phyloP scores from a whole-genome alignment of 2,113 vertebrate species.

The Labrus mixtus region DNA sequence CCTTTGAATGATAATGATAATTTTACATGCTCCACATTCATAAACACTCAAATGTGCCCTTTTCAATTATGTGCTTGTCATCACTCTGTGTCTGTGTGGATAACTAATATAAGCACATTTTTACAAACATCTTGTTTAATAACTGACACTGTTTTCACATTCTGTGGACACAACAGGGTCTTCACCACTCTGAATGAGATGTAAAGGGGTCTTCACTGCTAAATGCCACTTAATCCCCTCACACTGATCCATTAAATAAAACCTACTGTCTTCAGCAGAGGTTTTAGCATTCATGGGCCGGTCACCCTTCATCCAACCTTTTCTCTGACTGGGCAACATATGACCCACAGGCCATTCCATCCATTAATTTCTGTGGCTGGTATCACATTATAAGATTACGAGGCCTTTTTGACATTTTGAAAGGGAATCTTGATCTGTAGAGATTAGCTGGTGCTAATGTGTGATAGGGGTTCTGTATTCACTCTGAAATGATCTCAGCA shows the following conservation, averaged over 20 bases:
- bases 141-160: no score
- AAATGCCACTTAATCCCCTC: no score
- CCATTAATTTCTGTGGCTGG: slow-evolving; percentile 22
- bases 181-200: no score
- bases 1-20: not conserved
- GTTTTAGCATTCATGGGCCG: not conserved
- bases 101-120: no score
- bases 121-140: no score
- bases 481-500: not conserved
- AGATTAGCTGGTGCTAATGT: slow-evolving; percentile 46
- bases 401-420: slow-evolving; percentile 50
- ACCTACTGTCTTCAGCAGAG: not conserved
- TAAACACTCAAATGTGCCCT: not conserved
- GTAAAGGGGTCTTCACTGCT: no score
- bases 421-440: slow-evolving; percentile 52
- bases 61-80: no score
- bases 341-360: slow-evolving; percentile 47
- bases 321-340: slow-evolving; percentile 23
- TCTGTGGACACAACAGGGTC: no score
- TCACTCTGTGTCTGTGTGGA: no score
- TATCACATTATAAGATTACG: slow-evolving; percentile 46
- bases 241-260: not conserved
- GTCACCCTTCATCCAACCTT: slow-evolving; percentile 17
- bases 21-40: not conserved
- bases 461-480: slow-evolving; percentile 31